Conservation (phyloP, 2,113 vertebrate genomes). For the Peromyscus californicus region DNA sequence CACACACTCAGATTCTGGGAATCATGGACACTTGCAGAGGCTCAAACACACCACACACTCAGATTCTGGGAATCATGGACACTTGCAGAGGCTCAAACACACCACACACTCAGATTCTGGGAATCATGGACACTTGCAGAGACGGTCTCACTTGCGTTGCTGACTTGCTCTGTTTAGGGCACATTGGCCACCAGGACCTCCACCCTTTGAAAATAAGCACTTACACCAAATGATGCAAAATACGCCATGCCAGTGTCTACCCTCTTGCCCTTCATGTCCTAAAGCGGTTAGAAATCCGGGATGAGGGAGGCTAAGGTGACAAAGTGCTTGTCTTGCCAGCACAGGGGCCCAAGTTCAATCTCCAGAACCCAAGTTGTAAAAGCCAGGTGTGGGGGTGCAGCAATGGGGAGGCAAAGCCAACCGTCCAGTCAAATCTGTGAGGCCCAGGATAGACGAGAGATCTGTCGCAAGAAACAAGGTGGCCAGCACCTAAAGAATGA, state of each 20-base stretch:
- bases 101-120: not conserved
- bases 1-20: not conserved
- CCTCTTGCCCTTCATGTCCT: not conserved
- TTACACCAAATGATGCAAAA: not conserved
- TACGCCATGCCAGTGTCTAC: accelerated
- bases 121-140: accelerated
- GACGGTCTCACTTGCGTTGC: not conserved
- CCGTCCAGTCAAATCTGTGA: not conserved
- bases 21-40: accelerated
- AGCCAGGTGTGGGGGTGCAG: not conserved
- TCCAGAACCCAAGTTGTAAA: no score
- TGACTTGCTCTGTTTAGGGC: not conserved
- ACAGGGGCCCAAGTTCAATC: not conserved
- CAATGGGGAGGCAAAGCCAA: not conserved
- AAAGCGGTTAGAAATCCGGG: not conserved
- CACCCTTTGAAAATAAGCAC: not conserved
- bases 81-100: accelerated
- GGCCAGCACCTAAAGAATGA: not conserved
- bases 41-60: not conserved
- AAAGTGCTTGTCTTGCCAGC: not conserved
- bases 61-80: accelerated
- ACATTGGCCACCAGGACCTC: not conserved
- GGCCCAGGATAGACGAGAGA: not conserved
- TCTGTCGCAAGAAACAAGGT: not conserved
- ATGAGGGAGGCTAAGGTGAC: not conserved